Conservation (phyloP, 1,140 invertebrate genomes). For the Stratiolaelaps scimitus region DNA sequence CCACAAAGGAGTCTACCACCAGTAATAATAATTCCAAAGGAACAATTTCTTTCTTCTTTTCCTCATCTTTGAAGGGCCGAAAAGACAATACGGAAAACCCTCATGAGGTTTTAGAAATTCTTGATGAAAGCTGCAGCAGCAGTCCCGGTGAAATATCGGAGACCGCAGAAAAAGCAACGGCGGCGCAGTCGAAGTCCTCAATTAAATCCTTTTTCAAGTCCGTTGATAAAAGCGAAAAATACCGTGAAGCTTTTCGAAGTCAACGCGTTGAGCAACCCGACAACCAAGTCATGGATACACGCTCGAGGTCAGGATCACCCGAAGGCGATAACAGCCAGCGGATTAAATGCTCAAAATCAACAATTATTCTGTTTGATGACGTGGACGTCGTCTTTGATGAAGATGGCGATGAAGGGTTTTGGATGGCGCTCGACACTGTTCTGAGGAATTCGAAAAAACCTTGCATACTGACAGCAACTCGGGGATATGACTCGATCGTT, state of each 20-base stretch:
- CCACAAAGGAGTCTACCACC: neutral
- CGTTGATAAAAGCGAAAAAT: neutral
- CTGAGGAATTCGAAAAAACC: constrained; percentile 20
- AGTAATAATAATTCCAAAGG: neutral
- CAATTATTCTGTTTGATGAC: constrained; percentile 15
- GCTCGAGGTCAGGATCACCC: neutral
- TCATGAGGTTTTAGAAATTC: neutral
- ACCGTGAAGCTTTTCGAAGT: neutral
- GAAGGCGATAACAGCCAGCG: neutral
- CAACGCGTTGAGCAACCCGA: too few relatives aligned
- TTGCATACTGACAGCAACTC: constrained; percentile 8
- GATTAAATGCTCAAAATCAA: constrained; percentile 16
- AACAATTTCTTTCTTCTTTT: constrained; percentile 3
- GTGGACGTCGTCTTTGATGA: constrained; percentile 20
- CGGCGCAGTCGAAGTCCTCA: neutral
- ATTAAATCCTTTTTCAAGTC: constrained; percentile 14
- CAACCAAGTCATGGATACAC: too few relatives aligned
- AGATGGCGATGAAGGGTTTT: constrained; percentile 17
- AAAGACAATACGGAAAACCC: neutral
- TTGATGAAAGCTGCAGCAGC: too few relatives aligned
- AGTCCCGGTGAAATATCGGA: neutral
- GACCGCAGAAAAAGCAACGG: neutral
- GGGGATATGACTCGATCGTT: neutral
- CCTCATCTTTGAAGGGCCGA: neutral
- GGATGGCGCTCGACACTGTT: constrained; percentile 23